Evolutionary conservation across 2,797 vertebrate species (phyloP), one percentile per base, ranked within the genome.

Genomic region (Dipus sagitta): DNA sequence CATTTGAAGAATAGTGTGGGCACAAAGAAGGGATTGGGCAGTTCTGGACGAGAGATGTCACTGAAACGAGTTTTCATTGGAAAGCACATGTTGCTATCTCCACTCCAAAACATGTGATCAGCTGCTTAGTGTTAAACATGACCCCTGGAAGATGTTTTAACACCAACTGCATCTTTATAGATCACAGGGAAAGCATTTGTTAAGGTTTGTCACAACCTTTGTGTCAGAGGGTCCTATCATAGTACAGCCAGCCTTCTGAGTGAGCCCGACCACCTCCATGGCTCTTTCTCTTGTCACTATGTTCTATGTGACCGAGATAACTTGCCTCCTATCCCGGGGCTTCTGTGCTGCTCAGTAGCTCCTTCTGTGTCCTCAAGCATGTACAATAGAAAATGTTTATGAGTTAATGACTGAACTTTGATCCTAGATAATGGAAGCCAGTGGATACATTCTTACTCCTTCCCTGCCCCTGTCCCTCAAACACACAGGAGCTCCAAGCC

Each of bases 371-470:
- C 30, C 58, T 62, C 21, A 91, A 42, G 17, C 26, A 3, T 18
- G 1, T 38, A 14, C 32, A 67, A 14, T 11, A 80, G 32, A 88
- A 74, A 77, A 3, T 68, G 24, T 18, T 85, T 10, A 71, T 72
- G 23, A 91, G 65, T 82, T 91, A 78, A 77, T 34, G 10, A 24
- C 42, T 88, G 47, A 93, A 68, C 23, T 93, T 92, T 77, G 84
- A 86, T 70, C 79, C 58, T 52, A 23, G 65, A 8, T 54, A 58
- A 47, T 80, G 30, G 58, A 94, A 93, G 18, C 18, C n/a, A 47
- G 11, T 70, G 26, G 30, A 38, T 87, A 52, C 1, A 76, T 60
- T 54, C 79, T 88, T 86, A 72, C 60, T 58, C 21, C 72, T 80
- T 96, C 88, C 26, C 15, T 9, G 79, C 14, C 8, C 62, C 28